phyloP scores from a whole-genome alignment of 1,140 invertebrate species.

The Spodoptera frugiperda region DNA sequence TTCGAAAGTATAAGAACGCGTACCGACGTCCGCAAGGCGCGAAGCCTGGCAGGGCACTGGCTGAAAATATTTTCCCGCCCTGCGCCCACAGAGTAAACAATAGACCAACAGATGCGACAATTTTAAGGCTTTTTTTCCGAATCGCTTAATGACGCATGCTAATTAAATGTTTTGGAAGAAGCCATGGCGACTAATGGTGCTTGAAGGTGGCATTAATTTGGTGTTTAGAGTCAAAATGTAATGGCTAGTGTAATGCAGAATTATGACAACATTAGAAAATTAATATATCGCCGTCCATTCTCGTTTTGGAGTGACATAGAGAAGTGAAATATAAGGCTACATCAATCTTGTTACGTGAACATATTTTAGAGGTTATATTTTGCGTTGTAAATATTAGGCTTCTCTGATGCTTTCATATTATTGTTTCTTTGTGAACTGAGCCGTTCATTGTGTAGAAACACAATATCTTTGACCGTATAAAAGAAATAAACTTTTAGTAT shows the following conservation, averaged over 20 bases:
- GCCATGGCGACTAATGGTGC: slow-evolving; percentile 35
- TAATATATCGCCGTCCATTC: slow-evolving; percentile 11
- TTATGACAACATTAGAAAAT: slow-evolving; percentile 20
- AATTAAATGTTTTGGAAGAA: slow-evolving; percentile 45
- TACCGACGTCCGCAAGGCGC: slow-evolving; percentile 64
- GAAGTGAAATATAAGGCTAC: background rate
- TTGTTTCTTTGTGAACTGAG: background rate
- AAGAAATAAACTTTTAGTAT: background rate
- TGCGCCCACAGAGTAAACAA: slow-evolving; percentile 59
- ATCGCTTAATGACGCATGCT: slow-evolving; percentile 31
- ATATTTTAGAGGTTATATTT: too few species aligned
- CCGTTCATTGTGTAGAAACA: background rate
- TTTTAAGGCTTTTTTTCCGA: slow-evolving; percentile 33
- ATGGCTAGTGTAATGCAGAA: slow-evolving; percentile 9
- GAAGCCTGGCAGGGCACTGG: slow-evolving; percentile 72
- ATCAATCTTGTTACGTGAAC: too few species aligned
- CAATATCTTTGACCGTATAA: background rate
- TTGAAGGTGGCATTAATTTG: slow-evolving; percentile 37
- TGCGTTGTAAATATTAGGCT: too few species aligned
- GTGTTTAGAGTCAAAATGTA: slow-evolving; percentile 31
- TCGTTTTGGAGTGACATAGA: background rate
- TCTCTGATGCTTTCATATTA: background rate
- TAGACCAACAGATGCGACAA: slow-evolving; percentile 50
- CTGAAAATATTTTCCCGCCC: slow-evolving; percentile 73
- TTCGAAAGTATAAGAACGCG: slow-evolving; percentile 60